Evolutionary conservation across 2,113 vertebrate genomes (phyloP), one percentile per base, ranked within the genome.

Genomic region (Orycteropus afer): DNA sequence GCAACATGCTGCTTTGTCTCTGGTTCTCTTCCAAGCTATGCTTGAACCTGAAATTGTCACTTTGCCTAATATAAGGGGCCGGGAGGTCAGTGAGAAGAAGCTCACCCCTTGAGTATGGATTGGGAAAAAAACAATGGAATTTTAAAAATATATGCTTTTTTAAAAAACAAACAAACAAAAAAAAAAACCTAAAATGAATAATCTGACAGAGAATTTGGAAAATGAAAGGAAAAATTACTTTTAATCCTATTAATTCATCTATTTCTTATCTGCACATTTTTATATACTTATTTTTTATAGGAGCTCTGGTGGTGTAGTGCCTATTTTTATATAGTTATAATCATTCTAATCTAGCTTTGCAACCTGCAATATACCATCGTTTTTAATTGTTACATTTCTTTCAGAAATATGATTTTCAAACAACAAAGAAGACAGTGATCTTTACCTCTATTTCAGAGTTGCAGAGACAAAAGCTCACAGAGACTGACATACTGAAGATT

Each of bases 181-280:
- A n/a, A n/a, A n/a, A n/a, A n/a, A n/a, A n/a, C n/a, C 29, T 85
- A 53, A 61, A 89, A 11, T 57, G 92, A 83, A 74, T 77, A 79
- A 82, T 82, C 53, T 59, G 86, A 73, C 6, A 77, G 77, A 92
- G 81, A 83, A 83, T 82, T 67, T 87, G 40, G 49, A 86, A 73
- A 87, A 92, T 78, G 22, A 47, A 81, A 73, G 29, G 23, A 57
- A 88, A 95, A 65, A 45, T 34, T 76, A 47, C 45, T 81, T 91
- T 86, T 45, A 59, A 69, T 2, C 34, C 53, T 12, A 67, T 22
- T 69, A 61, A 67, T 86, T 5, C 14, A 23, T 79, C 37, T 84
- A 32, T 87, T 89, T 91, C 45, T 85, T 32, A 88, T 71, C 51
- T 86, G 37, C 3, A 63, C 25, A 63, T n/a, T 76, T 91, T 94